Base-by-base conservation (phyloP, 2,888 invertebrate species). In the Drosophila seclusa region DNA sequence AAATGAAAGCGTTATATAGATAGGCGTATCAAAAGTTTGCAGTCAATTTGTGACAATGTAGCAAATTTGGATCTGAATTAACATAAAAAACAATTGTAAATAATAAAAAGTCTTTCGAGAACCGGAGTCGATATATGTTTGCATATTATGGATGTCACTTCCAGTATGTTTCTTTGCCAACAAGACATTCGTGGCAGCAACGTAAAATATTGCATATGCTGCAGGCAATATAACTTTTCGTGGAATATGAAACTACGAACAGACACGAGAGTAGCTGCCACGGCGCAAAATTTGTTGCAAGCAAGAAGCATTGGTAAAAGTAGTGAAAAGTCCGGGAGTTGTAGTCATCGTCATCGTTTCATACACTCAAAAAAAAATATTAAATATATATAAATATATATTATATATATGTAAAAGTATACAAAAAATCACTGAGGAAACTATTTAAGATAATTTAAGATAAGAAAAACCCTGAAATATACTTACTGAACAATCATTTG, bases 191-290 rank as follows among this genome's bases (percentile, higher is more conserved):
- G 49, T 36, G 50, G 58, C 45, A 65, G 49, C 58, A 60, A 80
- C 58, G 76, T 80, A 73, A 77, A 81, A 65, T 40, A 81, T 81
- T 70, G 78, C 77, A 68, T 45, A 73, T 52, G 62, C 36, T 50
- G 40, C n/a, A 54, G 42, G 29, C 49, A 53, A 27, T 13, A 34
- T 34, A 49, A 32, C 24, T 16, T 49, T 49, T 40, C 21, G n/a
- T 8, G 24, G n/a, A 54, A 32, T 32, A 55, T 68, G 49, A 42
- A 45, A 67, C 32, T 67, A 55, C 21, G 61, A 52, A 52, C 64
- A 70, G 63, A 53, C 70, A 73, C 77, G 53, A 67, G 58, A 66
- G 73, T 71, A 57, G 63, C 76, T 64, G 64, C 66, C 61, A 55
- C 55, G 45, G 63, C 62, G 49, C 76, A 77, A 62, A 62, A 58